Evolutionary conservation across 2,797 vertebrate genomes (phyloP).

Genomic region (Chiloscyllium punctatum): DNA sequence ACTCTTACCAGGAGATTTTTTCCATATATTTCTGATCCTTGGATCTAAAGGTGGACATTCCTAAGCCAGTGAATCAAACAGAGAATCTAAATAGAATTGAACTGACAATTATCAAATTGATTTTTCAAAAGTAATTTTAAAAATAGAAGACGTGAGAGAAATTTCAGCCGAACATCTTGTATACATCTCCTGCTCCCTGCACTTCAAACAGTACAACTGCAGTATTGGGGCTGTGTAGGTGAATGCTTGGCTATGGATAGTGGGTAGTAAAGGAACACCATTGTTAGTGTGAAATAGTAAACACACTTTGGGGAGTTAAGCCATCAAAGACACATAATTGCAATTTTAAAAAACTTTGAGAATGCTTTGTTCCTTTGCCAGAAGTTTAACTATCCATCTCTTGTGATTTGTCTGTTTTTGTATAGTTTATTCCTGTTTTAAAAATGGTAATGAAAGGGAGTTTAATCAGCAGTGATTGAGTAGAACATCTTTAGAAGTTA

Average conservation of each 20-base stretch:
- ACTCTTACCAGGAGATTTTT: not conserved
- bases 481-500: not conserved
- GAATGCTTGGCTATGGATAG: not conserved
- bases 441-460: not conserved
- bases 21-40: not conserved
- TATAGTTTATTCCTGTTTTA: not conserved
- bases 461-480: not conserved
- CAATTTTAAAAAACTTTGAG: not conserved
- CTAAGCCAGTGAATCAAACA: not conserved
- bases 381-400: not conserved
- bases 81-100: not conserved
- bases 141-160: not conserved
- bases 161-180: not conserved
- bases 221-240: not conserved
- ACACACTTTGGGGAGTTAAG: not conserved
- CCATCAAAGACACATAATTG: not conserved
- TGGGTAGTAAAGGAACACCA: not conserved
- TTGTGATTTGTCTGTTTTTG: not conserved
- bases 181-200: not conserved
- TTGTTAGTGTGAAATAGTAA: not conserved
- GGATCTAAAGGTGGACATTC: not conserved
- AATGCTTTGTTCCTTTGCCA: not conserved
- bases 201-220: not conserved
- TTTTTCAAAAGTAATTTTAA: not conserved
- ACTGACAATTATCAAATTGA: not conserved